Evolutionary conservation across 2,888 invertebrate genomes (phyloP), one percentile per base, ranked within the genome.

Genomic region (Leuctra nigra): DNA sequence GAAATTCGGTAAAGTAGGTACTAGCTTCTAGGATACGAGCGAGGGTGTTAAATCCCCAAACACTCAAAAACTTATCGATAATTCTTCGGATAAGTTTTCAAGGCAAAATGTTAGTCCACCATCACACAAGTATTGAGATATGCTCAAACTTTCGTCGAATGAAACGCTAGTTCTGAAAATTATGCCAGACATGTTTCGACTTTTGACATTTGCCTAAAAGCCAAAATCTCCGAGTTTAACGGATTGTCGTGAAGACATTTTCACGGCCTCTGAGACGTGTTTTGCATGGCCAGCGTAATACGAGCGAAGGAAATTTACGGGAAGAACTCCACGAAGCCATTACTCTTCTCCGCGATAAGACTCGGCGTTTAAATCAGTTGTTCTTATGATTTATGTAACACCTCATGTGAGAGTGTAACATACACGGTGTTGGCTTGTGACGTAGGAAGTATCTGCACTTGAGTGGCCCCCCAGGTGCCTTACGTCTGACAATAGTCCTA

Each of bases 221-320:
- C 4, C 13, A 39, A 39, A 39, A 39, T 39, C 16, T 39, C 20
- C 7, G 39, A 13, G 39, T 4, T 39, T 39, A 39, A 39, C 39
- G 39, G 39, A 39, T 39, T 39, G 39, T 39, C 39, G 39, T 4
- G 39, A 14, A 39, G 39, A 39, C 39, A n/a, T 39, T 39, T 39
- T 16, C 39, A 3, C n/a, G n/a, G n/a, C n/a, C n/a, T n/a, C n/a
- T n/a, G n/a, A n/a, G 29, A 29, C 29, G 29, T 7, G 39, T 39
- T 16, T 16, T 11, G 29, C 29, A 11, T 11, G 36, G 4, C 2
- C 2, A 18, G 39, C 39, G 4, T 36, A 39, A 11, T 6, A 39
- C 16, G 39, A 18, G 16, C 39, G 16, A 13, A 39, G 39, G 18
- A 11, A 36, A 14, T 14, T 13, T 13, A 36, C 11, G 36, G 14